A percentile compares a stretch with the other conserved stretches of the same genome.
Evolutionary conservation across 2,113 vertebrate species (phyloP).

Genomic region (Albula glossodonta): DNA sequence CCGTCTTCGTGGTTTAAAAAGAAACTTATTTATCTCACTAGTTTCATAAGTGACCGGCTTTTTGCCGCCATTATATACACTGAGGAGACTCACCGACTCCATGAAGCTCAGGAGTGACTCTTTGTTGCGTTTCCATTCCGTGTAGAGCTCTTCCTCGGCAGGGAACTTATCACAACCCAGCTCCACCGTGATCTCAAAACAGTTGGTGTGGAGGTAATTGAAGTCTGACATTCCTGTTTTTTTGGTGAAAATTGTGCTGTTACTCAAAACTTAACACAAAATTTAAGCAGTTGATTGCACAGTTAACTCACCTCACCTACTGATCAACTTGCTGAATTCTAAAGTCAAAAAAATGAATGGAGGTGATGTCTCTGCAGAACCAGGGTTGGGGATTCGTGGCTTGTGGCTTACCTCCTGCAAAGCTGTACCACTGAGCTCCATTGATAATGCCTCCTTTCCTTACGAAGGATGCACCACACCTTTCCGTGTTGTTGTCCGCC

Average conservation of each 20-base stretch:
- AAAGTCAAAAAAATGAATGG: neutral
- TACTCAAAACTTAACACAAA: no score
- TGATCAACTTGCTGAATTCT: no score
- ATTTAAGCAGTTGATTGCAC: no score
- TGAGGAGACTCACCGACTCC: constrained; percentile 78
- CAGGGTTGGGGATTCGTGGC: constrained; percentile 12
- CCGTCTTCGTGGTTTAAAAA: neutral
- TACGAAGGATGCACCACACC: constrained; percentile 89
- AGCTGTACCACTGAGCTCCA: constrained; percentile 96
- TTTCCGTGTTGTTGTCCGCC: constrained; percentile 81
- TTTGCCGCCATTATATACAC: neutral
- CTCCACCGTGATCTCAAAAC: constrained; percentile 92
- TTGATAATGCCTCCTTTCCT: constrained; percentile 86
- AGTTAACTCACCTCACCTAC: no score
- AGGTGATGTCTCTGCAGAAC: no score
- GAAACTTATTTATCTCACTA: neutral
- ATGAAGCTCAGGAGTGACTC: constrained; percentile 85
- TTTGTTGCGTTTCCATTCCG: constrained; percentile 90
- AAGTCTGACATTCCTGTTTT: constrained; percentile 92
- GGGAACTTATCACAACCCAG: constrained; percentile 96
- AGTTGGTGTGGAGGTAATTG: constrained; percentile 95
- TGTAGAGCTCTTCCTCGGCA: constrained; percentile 83
- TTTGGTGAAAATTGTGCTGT: no score
- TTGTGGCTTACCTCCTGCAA: constrained; percentile 84
- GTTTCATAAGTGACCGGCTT: neutral